Base-by-base conservation (phyloP, 2,113 vertebrate genomes). In the Oryzias celebensis region DNA sequence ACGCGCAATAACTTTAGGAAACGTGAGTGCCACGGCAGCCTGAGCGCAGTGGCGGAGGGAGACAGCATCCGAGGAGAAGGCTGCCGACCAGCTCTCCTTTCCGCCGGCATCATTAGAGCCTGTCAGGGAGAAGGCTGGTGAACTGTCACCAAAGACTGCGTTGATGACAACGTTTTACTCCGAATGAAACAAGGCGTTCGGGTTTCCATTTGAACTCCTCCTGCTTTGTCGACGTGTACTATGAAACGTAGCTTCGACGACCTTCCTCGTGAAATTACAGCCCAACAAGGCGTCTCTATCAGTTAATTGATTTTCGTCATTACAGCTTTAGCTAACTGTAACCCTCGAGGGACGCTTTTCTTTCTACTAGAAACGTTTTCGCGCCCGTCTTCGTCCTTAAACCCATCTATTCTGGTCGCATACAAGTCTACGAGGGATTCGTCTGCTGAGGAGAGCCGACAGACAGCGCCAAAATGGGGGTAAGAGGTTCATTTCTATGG, bases 391-490 rank as follows among this genome's bases (percentile, higher is more conserved):
- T 50, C 12, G 17, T 47, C 50, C 71, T 22, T 44, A 68, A 54
- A 53, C 22, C 54, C 73, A 71, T 36, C 52, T 70, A 3, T 66
- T 78, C 71, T 73, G 77, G 50, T 79, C 70, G 36, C 74, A 63
- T 44, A 62, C n/a, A 36, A 80, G 44, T 54, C 58, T 17, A 61
- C 24, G 49, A 54, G 57, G 47, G 67, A 49, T 55, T 78, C 67
- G 75, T 81, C 81, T 47, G 56, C 65, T 52, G 85, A 85, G 77
- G 71, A 85, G 58, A 88, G 65, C 75, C 76, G 77, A 82, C 80
- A 79, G 74, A 89, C 72, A 68, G 73, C 87, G 73, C 64, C 74
- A 64, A 83, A 45, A 92, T 92, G 91, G 91, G 91, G 90, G 91
- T 92, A 92, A 92, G 90, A 68, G 46, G 23, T 7, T 0, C 4